phyloP scores from a whole-genome alignment of 2,113 vertebrate species.

The Thymallus thymallus region DNA sequence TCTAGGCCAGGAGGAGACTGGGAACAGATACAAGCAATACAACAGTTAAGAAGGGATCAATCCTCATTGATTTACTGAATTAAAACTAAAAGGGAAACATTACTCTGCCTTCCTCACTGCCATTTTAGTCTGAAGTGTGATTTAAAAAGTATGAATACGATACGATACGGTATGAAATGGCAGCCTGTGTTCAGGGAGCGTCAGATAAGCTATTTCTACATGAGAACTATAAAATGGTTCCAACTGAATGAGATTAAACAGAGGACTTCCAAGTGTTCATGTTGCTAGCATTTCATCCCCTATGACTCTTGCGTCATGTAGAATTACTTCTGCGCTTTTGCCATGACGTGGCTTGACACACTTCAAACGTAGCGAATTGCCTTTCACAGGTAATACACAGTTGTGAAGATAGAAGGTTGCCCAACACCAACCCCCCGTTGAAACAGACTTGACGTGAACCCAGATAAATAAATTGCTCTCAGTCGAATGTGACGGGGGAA shows the following conservation, averaged over 20 bases:
- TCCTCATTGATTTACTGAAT: neutral
- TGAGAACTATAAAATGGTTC: constrained; percentile 20
- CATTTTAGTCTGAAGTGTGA: constrained; percentile 21
- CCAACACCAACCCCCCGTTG: neutral
- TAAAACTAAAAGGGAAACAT: no score
- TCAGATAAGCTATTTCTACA: constrained; percentile 6
- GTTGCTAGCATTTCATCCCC: constrained; percentile 44
- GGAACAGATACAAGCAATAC: no score
- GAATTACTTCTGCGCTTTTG: constrained; percentile 25
- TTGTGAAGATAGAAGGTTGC: constrained; percentile 17
- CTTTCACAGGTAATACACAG: constrained; percentile 40
- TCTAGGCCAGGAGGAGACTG: no score
- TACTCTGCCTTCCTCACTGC: neutral
- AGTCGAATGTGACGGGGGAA: no score
- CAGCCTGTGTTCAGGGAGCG: constrained; percentile 22
- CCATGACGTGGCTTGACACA: constrained; percentile 17
- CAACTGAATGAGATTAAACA: constrained; percentile 39
- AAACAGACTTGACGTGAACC: constrained; percentile 1
- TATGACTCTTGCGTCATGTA: constrained; percentile 15
- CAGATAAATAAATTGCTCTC: neutral
- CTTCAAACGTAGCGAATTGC: constrained; percentile 33
- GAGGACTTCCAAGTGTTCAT: constrained; percentile 18
- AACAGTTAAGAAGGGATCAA: no score
- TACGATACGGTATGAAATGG: constrained; percentile 7
- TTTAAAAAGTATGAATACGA: constrained; percentile 21